Percentiles rank a stretch among this genome's conserved stretches.
These are phyloP conservation scores for Rhagoletis zephyria DNA, from an alignment of 1,140 invertebrate genomes.

Conservation along the genomic window DNA sequence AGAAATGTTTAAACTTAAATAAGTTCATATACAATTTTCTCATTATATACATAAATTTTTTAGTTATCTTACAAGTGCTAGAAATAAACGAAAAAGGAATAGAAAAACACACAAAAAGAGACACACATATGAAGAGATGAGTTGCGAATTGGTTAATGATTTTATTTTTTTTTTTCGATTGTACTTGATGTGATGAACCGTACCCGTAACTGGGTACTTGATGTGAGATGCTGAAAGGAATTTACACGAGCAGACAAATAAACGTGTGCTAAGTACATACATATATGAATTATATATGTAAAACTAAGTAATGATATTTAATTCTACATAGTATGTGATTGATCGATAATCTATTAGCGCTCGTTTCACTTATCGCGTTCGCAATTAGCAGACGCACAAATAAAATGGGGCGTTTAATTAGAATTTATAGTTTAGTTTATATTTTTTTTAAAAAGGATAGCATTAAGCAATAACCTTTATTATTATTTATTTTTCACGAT, in stretches of 20 bases:
- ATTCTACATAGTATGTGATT: not conserved
- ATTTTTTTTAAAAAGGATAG: not conserved
- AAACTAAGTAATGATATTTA: not conserved
- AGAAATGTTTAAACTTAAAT: not conserved
- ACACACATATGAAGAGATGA: not conserved
- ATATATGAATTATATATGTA: not conserved
- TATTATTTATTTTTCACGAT: not conserved
- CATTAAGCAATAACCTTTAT: not conserved
- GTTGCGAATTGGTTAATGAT: slow-evolving; percentile 22
- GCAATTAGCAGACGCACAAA: not conserved
- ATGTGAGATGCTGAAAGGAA: slow-evolving; percentile 37
- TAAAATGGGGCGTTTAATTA: no score
- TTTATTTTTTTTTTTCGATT: not conserved
- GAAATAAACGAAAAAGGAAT: slow-evolving; percentile 28
- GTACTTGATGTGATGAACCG: slow-evolving; percentile 6
- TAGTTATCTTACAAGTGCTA: not conserved
- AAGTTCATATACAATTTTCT: not conserved
- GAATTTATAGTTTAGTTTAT: not conserved
- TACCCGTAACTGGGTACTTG: not conserved
- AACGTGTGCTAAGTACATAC: not conserved
- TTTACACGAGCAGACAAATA: slow-evolving; percentile 45
- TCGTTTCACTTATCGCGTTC: not conserved
- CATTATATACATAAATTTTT: not conserved
- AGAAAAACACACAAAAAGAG: slow-evolving; percentile 7
- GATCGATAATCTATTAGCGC: not conserved